Evolutionary conservation across 2,797 vertebrate species (phyloP).

Genomic region (Halcyon chelicuti): DNA sequence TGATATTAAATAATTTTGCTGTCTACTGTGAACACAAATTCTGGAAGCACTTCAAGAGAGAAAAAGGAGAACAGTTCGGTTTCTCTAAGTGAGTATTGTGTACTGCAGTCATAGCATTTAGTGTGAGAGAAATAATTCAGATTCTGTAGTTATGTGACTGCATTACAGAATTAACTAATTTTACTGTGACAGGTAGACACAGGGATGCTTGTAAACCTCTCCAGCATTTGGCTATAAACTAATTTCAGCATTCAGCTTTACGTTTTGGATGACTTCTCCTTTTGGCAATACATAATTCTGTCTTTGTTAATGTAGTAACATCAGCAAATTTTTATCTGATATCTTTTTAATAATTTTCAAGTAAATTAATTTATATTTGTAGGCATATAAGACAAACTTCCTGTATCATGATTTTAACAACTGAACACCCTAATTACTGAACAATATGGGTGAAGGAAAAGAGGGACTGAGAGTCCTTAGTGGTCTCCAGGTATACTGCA

Average conservation of each 20-base stretch:
- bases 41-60: background rate
- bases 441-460: background rate
- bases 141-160: background rate
- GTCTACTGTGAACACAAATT: background rate
- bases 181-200: background rate
- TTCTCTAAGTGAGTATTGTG: background rate
- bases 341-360: background rate
- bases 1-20: background rate
- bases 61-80: background rate
- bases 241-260: background rate
- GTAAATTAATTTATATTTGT: background rate
- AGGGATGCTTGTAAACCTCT: background rate
- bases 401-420: background rate
- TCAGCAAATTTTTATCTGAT: background rate
- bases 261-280: background rate
- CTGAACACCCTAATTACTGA: background rate
- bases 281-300: background rate
- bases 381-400: background rate
- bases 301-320: background rate
- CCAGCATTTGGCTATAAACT: background rate
- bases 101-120: background rate
- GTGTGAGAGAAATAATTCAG: background rate
- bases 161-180: background rate
- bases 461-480: rapidly evolving
- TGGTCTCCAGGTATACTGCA: background rate